Evolutionary conservation across 2,113 vertebrate species (phyloP).

Genomic region (Equus quagga): DNA sequence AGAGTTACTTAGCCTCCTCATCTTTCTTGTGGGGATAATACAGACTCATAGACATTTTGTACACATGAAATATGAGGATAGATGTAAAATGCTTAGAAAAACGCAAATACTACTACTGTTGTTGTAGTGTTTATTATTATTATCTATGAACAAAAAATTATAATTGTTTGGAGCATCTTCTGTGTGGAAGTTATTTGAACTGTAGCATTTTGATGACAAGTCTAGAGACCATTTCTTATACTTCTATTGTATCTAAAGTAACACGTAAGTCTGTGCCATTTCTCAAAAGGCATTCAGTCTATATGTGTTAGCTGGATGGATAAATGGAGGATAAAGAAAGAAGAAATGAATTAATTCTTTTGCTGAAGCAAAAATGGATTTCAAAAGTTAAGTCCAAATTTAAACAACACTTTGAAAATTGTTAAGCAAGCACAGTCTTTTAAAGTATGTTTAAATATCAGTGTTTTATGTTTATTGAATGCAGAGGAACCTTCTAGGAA

Average conservation of each 20-base stretch:
- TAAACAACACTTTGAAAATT: background rate
- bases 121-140: background rate
- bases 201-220: background rate
- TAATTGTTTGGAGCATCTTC: background rate
- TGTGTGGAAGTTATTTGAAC: background rate
- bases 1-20: background rate
- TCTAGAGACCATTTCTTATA: background rate
- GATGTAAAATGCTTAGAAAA: background rate
- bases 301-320: background rate
- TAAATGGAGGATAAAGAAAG: background rate
- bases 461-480: background rate
- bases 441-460: background rate
- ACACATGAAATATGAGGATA: background rate
- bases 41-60: background rate
- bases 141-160: background rate
- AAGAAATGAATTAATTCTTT: background rate
- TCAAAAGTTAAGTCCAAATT: background rate
- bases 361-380: constrained; percentile 1
- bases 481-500: background rate
- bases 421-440: background rate
- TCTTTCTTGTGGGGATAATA: background rate
- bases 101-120: background rate
- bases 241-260: background rate
- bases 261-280: background rate
- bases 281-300: background rate